A percentile compares a stretch with the other conserved stretches of the same genome.
These are phyloP conservation scores for Liolophura sinensis DNA, from an alignment of 1,140 invertebrate species.

Conservation along the genomic window DNA sequence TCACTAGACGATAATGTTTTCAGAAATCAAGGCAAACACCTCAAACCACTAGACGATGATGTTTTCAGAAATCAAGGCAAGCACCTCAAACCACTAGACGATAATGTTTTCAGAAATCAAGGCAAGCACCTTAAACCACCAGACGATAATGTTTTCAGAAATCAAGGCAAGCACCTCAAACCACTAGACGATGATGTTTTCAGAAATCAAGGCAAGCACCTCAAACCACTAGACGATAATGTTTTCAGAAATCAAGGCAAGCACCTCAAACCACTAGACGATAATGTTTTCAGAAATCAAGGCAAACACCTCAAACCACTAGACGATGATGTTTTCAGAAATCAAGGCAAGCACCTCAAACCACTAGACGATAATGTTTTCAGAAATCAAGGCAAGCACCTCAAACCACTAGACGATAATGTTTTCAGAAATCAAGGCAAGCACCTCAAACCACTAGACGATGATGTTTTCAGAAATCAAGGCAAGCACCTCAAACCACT, in stretches of 20 bases:
- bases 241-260: constrained; percentile 6
- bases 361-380: not conserved
- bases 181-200: not conserved
- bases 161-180: too few relatives aligned
- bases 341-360: too few relatives aligned
- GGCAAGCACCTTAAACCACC: too few relatives aligned
- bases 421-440: constrained; percentile 6
- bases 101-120: constrained; percentile 4
- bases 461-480: constrained; percentile 3
- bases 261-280: too few relatives aligned
- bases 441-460: too few relatives aligned
- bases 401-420: not conserved
- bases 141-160: not conserved
- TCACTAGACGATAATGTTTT: not conserved
- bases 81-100: too few relatives aligned
- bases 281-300: constrained; percentile 4
- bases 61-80: constrained; percentile 6
- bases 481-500: too few relatives aligned
- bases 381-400: too few relatives aligned
- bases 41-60: not conserved
- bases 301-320: too few relatives aligned
- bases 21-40: too few relatives aligned
- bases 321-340: not conserved
- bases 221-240: not conserved
- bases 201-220: too few relatives aligned